A percentile compares a stretch with the other conserved stretches of the same genome.
phyloP scores from a whole-genome alignment of 2,113 vertebrate genomes.

The Toxotes chatareus region DNA sequence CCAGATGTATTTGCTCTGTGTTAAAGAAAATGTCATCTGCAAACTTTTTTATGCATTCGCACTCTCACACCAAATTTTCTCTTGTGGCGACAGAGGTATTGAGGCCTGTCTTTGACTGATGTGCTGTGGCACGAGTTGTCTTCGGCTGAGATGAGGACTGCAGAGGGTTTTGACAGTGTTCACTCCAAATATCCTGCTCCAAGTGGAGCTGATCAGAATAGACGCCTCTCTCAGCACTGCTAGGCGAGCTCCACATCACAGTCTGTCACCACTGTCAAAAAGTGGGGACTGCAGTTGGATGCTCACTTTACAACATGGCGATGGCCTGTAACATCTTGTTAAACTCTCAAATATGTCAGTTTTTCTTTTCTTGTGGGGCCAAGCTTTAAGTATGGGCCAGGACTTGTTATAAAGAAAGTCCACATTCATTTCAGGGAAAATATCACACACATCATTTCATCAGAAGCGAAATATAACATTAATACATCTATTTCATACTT shows the following conservation, averaged over 20 bases:
- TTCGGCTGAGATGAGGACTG: conserved; percentile 61
- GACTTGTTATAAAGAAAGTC: not conserved
- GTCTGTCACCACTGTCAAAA: conserved; percentile 74
- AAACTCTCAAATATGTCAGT: conserved; percentile 51
- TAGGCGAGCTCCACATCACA: conserved; percentile 61
- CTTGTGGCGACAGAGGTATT: conserved; percentile 47
- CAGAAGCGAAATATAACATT: not conserved
- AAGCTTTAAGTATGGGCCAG: not conserved
- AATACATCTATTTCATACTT: not conserved
- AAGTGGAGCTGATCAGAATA: conserved; percentile 73
- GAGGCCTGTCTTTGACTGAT: conserved; percentile 61
- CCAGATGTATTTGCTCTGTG: conserved; percentile 41
- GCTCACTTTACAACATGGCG: conserved; percentile 68
- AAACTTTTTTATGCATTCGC: conserved; percentile 61
- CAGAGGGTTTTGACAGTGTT: conserved; percentile 76
- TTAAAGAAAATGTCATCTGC: conserved; percentile 52
- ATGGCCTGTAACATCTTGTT: conserved; percentile 65
- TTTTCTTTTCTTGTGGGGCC: conserved; percentile 5
- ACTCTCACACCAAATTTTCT: conserved; percentile 50
- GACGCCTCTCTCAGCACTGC: conserved; percentile 70
- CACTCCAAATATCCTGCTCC: conserved; percentile 73
- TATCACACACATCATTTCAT: not conserved
- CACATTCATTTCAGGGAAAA: not conserved
- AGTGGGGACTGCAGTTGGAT: conserved; percentile 61
- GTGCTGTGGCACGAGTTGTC: conserved; percentile 68